Base-by-base conservation (phyloP, 2,113 vertebrate genomes). In the Stictonetta naevosa region DNA sequence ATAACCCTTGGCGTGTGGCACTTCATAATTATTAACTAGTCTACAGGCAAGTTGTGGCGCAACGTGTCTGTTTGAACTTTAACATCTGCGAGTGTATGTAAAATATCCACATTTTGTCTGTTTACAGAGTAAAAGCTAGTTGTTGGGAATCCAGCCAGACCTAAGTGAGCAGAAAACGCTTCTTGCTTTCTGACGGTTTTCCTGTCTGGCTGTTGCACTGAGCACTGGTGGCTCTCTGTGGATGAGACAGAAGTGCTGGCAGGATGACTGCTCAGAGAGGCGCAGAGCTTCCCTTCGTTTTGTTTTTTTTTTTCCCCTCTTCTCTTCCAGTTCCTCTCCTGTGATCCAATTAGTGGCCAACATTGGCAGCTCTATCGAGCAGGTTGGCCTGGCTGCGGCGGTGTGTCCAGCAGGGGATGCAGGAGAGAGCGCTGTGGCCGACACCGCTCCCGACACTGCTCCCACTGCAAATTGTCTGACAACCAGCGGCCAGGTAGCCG, bases 371-470 rank as follows among this genome's bases (percentile, higher is more conserved):
- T 8, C 40, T n/a, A 4, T 0, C 50, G 82, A 68, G 84, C 64
- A 63, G 60, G 74, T 26, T 93, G 95, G 91, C 52, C 29, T 80
- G 74, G 68, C n/a, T 60, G 92, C 81, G 88, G 31, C 64, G 0
- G 2, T n/a, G 31, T 7, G 86, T 56, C 95, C 97, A 95, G 95
- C 64, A 97, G 97, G 95, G 96, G 96, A 97, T 95, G 95, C 96
- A 85, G 34, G 92, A 93, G 96, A 84, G 87, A 97, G 96, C 40
- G 4, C 34, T 59, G 88, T 13, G 33, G 28, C 59, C 0, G 0
- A 10, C n/a, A 4, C 60, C 3, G 6, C 66, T 91, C 88, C 38
- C 74, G 36, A 55, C 48, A 28, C 72, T 6, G 3, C 0, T 3
- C 88, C 91, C 77, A 75, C 2, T 58, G 48, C 67, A 81, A 83